A percentile compares a stretch with the other conserved stretches of the same genome.
Evolutionary conservation across 1,140 invertebrate genomes (phyloP).

Genomic region (Drosophila virilis): DNA sequence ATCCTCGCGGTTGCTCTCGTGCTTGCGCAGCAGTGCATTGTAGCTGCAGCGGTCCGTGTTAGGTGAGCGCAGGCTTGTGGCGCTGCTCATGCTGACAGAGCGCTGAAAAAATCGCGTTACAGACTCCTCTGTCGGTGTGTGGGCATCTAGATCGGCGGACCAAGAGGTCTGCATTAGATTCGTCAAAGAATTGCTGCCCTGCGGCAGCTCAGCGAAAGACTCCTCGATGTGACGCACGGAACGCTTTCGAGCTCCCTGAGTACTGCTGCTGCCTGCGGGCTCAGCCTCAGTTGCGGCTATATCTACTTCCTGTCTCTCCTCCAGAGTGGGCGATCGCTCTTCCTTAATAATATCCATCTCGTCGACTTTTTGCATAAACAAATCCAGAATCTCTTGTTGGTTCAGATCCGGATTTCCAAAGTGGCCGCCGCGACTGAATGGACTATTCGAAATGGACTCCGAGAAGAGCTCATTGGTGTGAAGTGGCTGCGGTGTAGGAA

Average conservation of each 20-base stretch:
- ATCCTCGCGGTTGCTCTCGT: slow-evolving; percentile 85
- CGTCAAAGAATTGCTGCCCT: slow-evolving; percentile 71
- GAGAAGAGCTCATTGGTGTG: slow-evolving; percentile 79
- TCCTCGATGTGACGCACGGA: slow-evolving; percentile 47
- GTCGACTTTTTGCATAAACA: slow-evolving; percentile 77
- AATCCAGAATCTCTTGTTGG: slow-evolving; percentile 70
- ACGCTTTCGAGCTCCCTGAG: slow-evolving; percentile 34
- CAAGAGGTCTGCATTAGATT: slow-evolving; percentile 82
- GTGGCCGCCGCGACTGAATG: slow-evolving; percentile 62
- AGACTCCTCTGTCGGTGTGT: slow-evolving; percentile 45
- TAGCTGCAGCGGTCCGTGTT: slow-evolving; percentile 72
- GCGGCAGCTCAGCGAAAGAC: slow-evolving; percentile 49
- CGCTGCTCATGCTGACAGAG: slow-evolving; percentile 70
- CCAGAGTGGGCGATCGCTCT: slow-evolving; percentile 32
- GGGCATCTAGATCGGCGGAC: slow-evolving; percentile 60
- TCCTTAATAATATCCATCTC: slow-evolving; percentile 76
- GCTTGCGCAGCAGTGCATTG: slow-evolving; percentile 73
- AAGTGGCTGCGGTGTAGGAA: slow-evolving; percentile 83
- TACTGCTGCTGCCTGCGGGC: slow-evolving; percentile 9
- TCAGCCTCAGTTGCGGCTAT: neutral
- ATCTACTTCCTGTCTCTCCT: neutral
- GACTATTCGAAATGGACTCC: slow-evolving; percentile 81
- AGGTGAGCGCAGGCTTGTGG: slow-evolving; percentile 59
- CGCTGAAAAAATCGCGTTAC: slow-evolving; percentile 56
- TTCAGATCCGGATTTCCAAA: slow-evolving; percentile 60